Conservation (phyloP, 2,888 invertebrate genomes). For the Cryptosula pallasiana region DNA sequence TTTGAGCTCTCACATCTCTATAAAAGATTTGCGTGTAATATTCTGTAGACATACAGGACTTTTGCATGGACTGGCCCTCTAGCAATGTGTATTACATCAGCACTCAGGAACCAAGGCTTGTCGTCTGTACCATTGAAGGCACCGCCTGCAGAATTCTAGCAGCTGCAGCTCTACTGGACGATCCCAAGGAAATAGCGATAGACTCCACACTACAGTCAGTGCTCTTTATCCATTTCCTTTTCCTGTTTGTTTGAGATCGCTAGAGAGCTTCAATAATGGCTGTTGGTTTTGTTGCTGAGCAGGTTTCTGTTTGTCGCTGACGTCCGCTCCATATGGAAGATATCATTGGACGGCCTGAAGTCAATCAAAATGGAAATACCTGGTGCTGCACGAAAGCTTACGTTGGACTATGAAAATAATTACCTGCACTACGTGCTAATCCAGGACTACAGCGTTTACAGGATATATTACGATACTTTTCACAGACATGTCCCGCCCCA, state of each 20-base stretch:
- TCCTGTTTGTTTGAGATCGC: too few species aligned
- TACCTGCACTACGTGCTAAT: neutral
- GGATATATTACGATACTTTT: neutral
- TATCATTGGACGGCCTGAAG: neutral
- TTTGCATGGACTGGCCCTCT: slow-evolving; percentile 17
- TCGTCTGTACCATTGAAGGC: neutral
- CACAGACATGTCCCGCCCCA: neutral
- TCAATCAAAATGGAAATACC: neutral
- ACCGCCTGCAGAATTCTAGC: neutral
- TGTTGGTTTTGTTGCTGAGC: neutral
- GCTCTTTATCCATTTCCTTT: too few species aligned
- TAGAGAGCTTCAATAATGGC: too few species aligned
- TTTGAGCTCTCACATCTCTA: too few species aligned
- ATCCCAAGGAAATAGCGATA: slow-evolving; percentile 4
- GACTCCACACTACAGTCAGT: too few species aligned
- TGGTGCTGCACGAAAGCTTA: neutral
- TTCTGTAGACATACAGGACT: neutral
- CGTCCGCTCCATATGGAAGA: neutral
- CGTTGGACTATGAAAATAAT: neutral
- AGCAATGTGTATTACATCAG: slow-evolving; percentile 1
- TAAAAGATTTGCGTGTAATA: too few species aligned
- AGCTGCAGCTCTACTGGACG: neutral
- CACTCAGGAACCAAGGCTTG: neutral
- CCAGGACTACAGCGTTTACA: neutral
- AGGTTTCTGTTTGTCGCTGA: slow-evolving; percentile 9